Evolutionary conservation across 1,140 invertebrate genomes (phyloP), one percentile per base, ranked within the genome.

Genomic region (Ceratina japonica): DNA sequence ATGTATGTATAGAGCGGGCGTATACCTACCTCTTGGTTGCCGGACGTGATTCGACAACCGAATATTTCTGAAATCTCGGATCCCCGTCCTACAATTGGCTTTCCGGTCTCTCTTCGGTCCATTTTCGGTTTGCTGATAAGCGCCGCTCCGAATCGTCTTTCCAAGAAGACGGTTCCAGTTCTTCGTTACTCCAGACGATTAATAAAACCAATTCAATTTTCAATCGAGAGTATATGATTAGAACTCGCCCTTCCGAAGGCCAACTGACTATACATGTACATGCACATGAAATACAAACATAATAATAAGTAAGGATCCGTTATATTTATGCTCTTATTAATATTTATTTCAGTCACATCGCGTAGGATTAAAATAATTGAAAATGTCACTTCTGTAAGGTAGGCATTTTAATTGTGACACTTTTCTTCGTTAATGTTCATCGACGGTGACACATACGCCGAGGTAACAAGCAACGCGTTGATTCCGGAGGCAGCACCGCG

Each of bases 1-100:
- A 44, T 10, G 5, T 10, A 44, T 44, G 37, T 44, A 44, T 44
- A 44, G 37, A 44, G 37, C 37, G 37, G 37, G 37, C 37, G 37
- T 44, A 10, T 24, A 31, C 51, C 51, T 22, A 7, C n/a, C 4
- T 12, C 10, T 49, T 20, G 16, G 10, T n/a, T 2, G 79, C 74
- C 71, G 82, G 79, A 92, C 88, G 88, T 89, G 90, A 91, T 86
- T 86, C 77, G 89, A 84, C 86, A 72, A 75, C 87, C 56, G 72
- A 79, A 86, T 81, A 87, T 91, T 90, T 89, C 71, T 80, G 76
- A 88, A 91, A 89, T 88, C 73, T 63, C 37, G 22, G 22, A 76
- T 27, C 64, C 58, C 31, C 1, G 52, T 3, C 5, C 7, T 16
- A 0, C 15, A 54, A 16, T 16, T 52, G 31, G 16, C 20, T 5